phyloP scores from a whole-genome alignment of 2,797 vertebrate genomes.

The Cygnus olor region DNA sequence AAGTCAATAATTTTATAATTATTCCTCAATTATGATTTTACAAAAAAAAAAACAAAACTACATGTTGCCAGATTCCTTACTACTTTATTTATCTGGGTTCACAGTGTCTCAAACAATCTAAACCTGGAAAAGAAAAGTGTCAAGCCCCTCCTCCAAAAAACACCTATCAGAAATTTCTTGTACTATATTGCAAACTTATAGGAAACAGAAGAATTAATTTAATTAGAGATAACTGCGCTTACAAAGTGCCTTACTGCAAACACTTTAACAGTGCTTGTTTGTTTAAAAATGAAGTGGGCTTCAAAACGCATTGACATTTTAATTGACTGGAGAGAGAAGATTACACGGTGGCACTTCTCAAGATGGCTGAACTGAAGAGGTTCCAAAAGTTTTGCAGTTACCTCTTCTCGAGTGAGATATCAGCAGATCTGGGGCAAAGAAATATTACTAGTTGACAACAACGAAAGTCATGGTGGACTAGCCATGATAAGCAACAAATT shows the following conservation, averaged over 20 bases:
- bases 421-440: slow-evolving; percentile 15
- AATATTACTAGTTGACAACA: not conserved
- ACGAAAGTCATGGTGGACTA: slow-evolving; percentile 39
- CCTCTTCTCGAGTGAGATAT: slow-evolving; percentile 39
- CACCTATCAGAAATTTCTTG: not conserved
- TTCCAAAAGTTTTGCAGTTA: slow-evolving; percentile 37
- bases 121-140: slow-evolving; percentile 13
- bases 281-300: slow-evolving; percentile 50
- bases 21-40: not conserved
- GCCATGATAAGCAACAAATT: slow-evolving; percentile 38
- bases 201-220: slow-evolving; percentile 50
- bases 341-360: slow-evolving; percentile 19
- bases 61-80: not conserved
- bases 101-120: slow-evolving; percentile 4
- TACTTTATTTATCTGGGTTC: not conserved
- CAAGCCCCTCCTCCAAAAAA: not conserved
- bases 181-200: slow-evolving; percentile 50
- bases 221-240: slow-evolving; percentile 58
- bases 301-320: slow-evolving; percentile 53
- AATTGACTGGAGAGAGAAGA: slow-evolving; percentile 38
- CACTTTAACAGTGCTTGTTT: slow-evolving; percentile 46
- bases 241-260: slow-evolving; percentile 54
- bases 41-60: not conserved
- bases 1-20: slow-evolving; percentile 13
- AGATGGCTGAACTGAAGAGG: slow-evolving; percentile 18